Evolutionary conservation across 30 jellyfish, hydroid and myxozoan genomes (phyloP).

Genomic region (Turritopsis rubra): DNA sequence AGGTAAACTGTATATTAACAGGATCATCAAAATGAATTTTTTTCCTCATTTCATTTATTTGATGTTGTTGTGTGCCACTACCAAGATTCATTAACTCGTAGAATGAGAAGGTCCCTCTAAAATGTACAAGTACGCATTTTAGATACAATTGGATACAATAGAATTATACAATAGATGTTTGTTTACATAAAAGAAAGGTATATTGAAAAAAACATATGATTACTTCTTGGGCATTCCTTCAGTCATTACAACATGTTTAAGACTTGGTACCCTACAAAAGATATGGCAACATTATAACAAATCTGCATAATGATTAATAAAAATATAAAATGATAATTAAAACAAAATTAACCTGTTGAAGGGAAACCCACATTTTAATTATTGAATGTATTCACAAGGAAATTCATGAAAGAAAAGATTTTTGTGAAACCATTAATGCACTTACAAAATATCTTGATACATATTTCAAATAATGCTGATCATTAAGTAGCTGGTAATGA

Average conservation of each 20-base stretch:
- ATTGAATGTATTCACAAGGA: too few species aligned
- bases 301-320: neutral
- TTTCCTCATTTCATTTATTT: constrained; percentile 43
- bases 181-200: neutral
- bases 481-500: too few species aligned
- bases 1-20: constrained; percentile 83
- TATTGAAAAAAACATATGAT: neutral
- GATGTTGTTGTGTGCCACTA: constrained; percentile 51
- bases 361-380: too few species aligned
- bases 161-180: neutral
- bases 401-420: too few species aligned
- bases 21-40: constrained; percentile 83
- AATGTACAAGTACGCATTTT: neutral
- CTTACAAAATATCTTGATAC: too few species aligned
- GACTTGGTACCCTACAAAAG: constrained; percentile 58
- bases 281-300: constrained; percentile 1
- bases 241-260: constrained; percentile 66
- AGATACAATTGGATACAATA: neutral
- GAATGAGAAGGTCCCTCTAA: constrained; percentile 72
- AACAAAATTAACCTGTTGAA: neutral
- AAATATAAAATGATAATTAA: neutral
- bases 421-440: too few species aligned
- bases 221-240: constrained; percentile 75
- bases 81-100: constrained; percentile 62
- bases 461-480: neutral